These are phyloP conservation scores for Tetranychus cinnabarinus DNA, from an alignment of 1,140 invertebrate species.

Conservation along the genomic window DNA sequence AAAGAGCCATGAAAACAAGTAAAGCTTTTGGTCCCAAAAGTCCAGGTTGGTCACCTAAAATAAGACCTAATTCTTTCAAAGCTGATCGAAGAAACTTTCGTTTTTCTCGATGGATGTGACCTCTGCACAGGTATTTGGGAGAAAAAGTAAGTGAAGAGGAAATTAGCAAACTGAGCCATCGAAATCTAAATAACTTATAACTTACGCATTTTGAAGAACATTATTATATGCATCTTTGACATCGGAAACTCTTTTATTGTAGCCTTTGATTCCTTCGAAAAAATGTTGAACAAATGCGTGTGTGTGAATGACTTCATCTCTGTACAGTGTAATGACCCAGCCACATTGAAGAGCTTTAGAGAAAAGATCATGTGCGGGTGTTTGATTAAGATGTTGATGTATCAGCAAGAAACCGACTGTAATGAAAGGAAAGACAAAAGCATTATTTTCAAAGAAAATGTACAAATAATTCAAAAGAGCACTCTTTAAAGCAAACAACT, in stretches of 20 bases:
- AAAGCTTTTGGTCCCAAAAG: constrained; percentile 77
- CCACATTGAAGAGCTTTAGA: constrained; percentile 66
- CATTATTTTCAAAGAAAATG: constrained; percentile 2
- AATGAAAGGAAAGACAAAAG: neutral
- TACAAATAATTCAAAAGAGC: constrained; percentile 1
- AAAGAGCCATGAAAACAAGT: constrained; percentile 83
- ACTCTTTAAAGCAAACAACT: neutral
- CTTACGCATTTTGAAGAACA: constrained; percentile 58
- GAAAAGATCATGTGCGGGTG: constrained; percentile 62
- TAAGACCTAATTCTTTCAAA: constrained; percentile 75
- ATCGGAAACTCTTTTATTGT: constrained; percentile 69
- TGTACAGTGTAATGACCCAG: constrained; percentile 78
- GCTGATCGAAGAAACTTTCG: constrained; percentile 87
- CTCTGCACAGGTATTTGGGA: constrained; percentile 18
- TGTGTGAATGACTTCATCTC: constrained; percentile 90
- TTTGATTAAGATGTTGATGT: constrained; percentile 50
- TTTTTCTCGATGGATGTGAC: constrained; percentile 70
- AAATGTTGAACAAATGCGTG: constrained; percentile 77
- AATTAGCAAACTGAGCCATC: neutral
- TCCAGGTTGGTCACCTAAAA: constrained; percentile 92
- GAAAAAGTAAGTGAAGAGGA: neutral
- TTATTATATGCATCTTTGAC: constrained; percentile 80
- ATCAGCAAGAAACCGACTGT: constrained; percentile 66
- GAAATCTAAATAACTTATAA: neutral
- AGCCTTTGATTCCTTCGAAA: constrained; percentile 87